Base-by-base conservation (phyloP, 2,113 vertebrate species). In the Camelus dromedarius region DNA sequence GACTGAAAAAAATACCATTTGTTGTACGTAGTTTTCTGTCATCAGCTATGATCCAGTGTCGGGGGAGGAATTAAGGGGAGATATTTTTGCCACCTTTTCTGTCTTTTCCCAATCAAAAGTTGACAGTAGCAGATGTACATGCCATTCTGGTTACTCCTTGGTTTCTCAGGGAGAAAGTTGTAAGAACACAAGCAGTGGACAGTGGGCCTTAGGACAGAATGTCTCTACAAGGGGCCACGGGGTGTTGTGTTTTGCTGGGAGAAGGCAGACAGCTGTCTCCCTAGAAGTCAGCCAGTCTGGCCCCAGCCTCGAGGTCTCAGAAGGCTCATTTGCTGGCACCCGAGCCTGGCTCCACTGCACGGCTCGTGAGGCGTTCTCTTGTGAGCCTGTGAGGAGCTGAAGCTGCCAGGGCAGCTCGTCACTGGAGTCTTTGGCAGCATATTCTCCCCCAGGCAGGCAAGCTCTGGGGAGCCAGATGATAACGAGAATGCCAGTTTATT, bases 391-490 rank as follows among this genome's bases (percentile, higher is more conserved):
- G 35, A 81, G 16, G 52, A 72, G 32, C 46, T 20, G 3, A 32
- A 35, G 26, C 26, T 26, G 22, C 73, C 62, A 26, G 35, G 19
- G 66, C 52, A 15, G 7, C 35, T 18, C 15, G 58, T 69, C 26
- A 10, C 72, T 35, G 6, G 38, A 16, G 87, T 35, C 19, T 35
- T 46, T 24, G 84, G 88, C 32, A 28, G 24, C 42, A 6, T 35
- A 2, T 70, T 64, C 66, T 64, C 26, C 89, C 62, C 60, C 50
- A 50, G 75, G 75, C 82, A 92, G 81, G 54, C 30, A 5, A 5
- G 81, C 93, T 91, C 88, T 70, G 16, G 80, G 91, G 82, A 83
- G 66, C 20, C 93, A 52, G 24, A 11, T 38, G 77, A 73, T 6
- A 54, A 73, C 38, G 70, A 64, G 60, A 32, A 42, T 32, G 48